A percentile compares a stretch with the other conserved stretches of the same genome.
Evolutionary conservation across 2,888 invertebrate species (phyloP).

Genomic region (Lobophora halterata): DNA sequence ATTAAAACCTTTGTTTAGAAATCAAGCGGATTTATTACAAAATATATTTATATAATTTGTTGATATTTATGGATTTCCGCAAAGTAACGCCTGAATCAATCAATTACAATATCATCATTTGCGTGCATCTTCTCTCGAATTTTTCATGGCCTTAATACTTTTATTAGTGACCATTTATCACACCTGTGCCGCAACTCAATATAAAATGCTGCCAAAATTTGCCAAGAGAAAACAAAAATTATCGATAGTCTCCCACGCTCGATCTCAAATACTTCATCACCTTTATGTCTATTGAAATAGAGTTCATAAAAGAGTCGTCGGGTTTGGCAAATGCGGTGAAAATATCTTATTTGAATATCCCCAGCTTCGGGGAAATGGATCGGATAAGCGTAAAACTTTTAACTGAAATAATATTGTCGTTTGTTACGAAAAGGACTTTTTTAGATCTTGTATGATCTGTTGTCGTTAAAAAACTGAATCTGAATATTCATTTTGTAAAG

Average conservation of each 20-base stretch:
- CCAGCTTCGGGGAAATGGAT: constrained; percentile 54
- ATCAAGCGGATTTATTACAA: no score
- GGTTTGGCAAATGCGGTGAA: constrained; percentile 47
- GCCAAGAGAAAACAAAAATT: constrained; percentile 39
- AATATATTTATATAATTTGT: no score
- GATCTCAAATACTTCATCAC: constrained; percentile 30
- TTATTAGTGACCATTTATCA: constrained; percentile 23
- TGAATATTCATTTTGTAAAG: no score
- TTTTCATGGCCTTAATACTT: no score
- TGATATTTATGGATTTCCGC: no score
- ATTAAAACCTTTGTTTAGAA: no score
- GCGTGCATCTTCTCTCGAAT: no score
- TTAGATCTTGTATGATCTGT: constrained; percentile 32
- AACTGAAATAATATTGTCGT: constrained; percentile 69
- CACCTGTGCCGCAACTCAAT: constrained; percentile 34
- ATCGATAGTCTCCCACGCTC: constrained; percentile 27
- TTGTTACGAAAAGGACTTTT: constrained; percentile 44
- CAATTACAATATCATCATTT: no score
- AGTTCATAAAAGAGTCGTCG: constrained; percentile 47
- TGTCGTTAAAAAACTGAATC: no score
- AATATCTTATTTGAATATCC: constrained; percentile 65
- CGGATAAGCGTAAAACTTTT: constrained; percentile 64
- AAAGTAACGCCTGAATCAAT: no score
- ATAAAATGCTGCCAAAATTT: constrained; percentile 33
- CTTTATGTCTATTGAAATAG: constrained; percentile 45